phyloP scores from a whole-genome alignment of 35 echinoderm and acorn worm genomes.

The Hemicentrotus pulcherrimus region DNA sequence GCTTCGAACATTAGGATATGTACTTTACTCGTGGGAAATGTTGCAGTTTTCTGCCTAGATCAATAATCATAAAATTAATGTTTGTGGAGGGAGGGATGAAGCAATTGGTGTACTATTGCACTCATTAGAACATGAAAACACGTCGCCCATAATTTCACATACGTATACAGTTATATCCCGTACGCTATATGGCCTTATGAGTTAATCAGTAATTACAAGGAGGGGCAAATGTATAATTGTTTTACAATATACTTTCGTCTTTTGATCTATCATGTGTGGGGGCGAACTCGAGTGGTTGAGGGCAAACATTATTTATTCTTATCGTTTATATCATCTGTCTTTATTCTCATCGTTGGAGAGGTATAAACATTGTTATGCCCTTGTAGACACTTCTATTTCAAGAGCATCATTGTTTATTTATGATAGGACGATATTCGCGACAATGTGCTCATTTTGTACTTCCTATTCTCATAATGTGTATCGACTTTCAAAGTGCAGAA shows the following conservation, averaged over 20 bases:
- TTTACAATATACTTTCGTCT: constrained; percentile 19
- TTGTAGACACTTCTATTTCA: constrained; percentile 3
- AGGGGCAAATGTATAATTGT: not conserved
- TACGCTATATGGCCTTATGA: not conserved
- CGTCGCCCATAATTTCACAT: not conserved
- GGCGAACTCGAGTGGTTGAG: not conserved
- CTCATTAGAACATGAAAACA: not conserved
- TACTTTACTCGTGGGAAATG: no score
- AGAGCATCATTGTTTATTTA: not conserved
- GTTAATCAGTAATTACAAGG: not conserved
- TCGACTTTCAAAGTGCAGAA: not conserved
- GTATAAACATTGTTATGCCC: constrained; percentile 3
- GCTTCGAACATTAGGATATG: no score
- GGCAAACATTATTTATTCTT: constrained; percentile 3
- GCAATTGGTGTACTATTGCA: not conserved
- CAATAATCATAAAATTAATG: not conserved
- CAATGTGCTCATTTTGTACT: not conserved
- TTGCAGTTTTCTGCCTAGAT: no score
- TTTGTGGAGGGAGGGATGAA: not conserved
- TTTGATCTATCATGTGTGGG: not conserved
- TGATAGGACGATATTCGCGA: not conserved
- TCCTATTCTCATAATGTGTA: not conserved
- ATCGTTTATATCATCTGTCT: not conserved
- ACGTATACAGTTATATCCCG: not conserved
- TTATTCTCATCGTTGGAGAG: not conserved